Percentiles rank a stretch among this genome's conserved stretches.
These are phyloP conservation scores for Metaphire vulgaris DNA, from an alignment of 1,140 invertebrate species.

Conservation along the genomic window DNA sequence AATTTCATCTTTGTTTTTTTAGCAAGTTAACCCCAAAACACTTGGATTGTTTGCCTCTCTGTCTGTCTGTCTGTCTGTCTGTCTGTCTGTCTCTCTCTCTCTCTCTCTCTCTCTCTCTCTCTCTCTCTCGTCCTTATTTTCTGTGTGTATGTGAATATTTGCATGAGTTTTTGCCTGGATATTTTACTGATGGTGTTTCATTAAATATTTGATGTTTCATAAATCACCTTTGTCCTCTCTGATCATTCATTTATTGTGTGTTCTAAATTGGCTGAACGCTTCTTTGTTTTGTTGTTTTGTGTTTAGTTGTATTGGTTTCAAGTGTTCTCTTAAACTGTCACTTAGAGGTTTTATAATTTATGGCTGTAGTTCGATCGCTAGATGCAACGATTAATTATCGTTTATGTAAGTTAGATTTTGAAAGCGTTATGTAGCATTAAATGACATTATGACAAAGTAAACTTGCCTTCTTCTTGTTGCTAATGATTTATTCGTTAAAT, in stretches of 20 bases:
- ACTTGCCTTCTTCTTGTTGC: too few relatives aligned
- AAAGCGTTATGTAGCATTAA: too few relatives aligned
- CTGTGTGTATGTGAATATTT: neutral
- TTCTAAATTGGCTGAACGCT: neutral
- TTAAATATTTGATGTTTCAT: neutral
- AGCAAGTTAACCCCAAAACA: too few relatives aligned
- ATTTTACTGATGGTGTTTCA: neutral
- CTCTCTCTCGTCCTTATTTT: neutral
- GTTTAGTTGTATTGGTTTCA: neutral
- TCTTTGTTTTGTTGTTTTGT: neutral
- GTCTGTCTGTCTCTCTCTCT: neutral
- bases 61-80: neutral
- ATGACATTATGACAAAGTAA: too few relatives aligned
- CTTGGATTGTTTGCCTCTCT: too few relatives aligned
- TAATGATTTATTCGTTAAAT: too few relatives aligned
- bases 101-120: neutral
- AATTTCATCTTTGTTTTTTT: neutral
- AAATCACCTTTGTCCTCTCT: neutral
- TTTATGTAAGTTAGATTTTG: too few relatives aligned
- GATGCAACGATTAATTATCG: too few relatives aligned
- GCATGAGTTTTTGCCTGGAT: neutral
- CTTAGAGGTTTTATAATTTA: too few relatives aligned
- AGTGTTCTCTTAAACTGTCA: too few relatives aligned
- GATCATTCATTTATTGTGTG: neutral
- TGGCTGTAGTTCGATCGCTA: too few relatives aligned